Base-by-base conservation (phyloP, 2,113 vertebrate species). In the Ceratotherium simum region DNA sequence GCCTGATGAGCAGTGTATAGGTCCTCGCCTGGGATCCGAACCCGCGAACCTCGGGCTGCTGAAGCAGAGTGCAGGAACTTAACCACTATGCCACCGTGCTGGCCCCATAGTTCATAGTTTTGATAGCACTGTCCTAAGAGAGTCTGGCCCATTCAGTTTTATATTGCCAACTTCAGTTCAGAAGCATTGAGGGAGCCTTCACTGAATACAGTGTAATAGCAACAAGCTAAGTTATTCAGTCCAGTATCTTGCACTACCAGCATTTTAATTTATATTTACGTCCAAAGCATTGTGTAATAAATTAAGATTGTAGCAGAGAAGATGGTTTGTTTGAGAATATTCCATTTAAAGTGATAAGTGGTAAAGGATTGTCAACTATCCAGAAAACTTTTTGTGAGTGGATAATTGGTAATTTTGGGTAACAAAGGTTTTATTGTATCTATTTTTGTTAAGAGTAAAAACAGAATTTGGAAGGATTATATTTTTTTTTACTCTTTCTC, bases 401-500 rank as follows among this genome's bases (percentile, higher is more conserved):
- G 33, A 46, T 85, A 84, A 67, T 80, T 97, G 17, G 23, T 81
- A n/a, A 39, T 79, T 92, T 96, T 79, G 27, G 36, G 29, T 79
- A 95, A 78, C 23, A 65, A 23, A 82, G 51, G 62, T 92, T 87
- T 92, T 95, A 83, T 83, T 78, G 20, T 84, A 11, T 80, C 33
- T 97, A 25, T 10, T 80, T 97, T 92, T 75, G 17, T 64, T 87
- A 86, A 36, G 39, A 75, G 9, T 87, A 86, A 97, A 92, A 90
- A 65, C 25, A 88, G 27, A 95, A 90, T 80, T 93, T 93, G 27
- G 72, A 97, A 72, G 6, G 10, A 65, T 11, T 86, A 21, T 60
- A 70, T 8, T 60, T 62, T 90, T 90, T 79, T 94, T 58, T 48
- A 72, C 31, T 78, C 16, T 84, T 65, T 39, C 33, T 75, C 6